phyloP scores from a whole-genome alignment of 1,140 invertebrate genomes.

The Diabrotica virgifera region DNA sequence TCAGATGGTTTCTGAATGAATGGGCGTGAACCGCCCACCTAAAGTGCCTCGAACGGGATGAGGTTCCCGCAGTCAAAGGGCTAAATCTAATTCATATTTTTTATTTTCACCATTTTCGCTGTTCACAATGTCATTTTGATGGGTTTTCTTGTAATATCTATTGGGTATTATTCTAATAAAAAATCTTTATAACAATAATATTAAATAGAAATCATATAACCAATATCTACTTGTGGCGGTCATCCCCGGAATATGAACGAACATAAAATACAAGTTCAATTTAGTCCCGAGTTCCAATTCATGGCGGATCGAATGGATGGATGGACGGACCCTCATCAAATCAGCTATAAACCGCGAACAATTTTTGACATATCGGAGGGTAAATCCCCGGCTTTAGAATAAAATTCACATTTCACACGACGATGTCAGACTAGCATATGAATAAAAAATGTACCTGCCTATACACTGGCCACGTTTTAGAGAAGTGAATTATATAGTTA shows the following conservation, averaged over 20 bases:
- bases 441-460: constrained; percentile 34
- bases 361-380: constrained; percentile 43
- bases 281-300: constrained; percentile 28
- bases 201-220: too few relatives aligned
- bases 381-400: constrained; percentile 40
- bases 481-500: not conserved
- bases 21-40: too few relatives aligned
- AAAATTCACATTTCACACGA: constrained; percentile 44
- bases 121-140: too few relatives aligned
- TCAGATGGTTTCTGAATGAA: too few relatives aligned
- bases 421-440: constrained; percentile 24
- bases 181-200: too few relatives aligned
- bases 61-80: too few relatives aligned
- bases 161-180: too few relatives aligned
- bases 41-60: too few relatives aligned
- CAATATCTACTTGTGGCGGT: not conserved
- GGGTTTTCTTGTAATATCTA: too few relatives aligned
- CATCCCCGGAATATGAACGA: constrained; percentile 6
- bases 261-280: constrained; percentile 34
- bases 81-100: too few relatives aligned
- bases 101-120: too few relatives aligned
- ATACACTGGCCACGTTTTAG: not conserved
- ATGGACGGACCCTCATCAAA: constrained; percentile 40
- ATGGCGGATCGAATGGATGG: constrained; percentile 24
- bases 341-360: constrained; percentile 44